A percentile compares a stretch with the other conserved stretches of the same genome.
phyloP scores from a whole-genome alignment of 2,113 vertebrate genomes.

The Platichthys flesus region DNA sequence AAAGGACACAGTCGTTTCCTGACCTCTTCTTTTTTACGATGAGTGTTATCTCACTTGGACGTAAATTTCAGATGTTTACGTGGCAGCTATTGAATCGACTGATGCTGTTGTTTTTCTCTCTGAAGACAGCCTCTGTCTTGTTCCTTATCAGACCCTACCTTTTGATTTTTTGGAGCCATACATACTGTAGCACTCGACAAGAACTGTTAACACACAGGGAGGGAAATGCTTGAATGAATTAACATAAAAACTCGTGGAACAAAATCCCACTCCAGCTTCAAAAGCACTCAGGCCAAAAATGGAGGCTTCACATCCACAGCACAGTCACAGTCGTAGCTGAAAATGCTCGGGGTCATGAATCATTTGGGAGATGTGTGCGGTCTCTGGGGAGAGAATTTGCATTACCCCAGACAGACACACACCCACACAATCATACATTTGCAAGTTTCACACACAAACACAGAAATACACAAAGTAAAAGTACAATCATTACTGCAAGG shows the following conservation, averaged over 20 bases:
- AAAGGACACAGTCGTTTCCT: no score
- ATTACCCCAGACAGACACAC: constrained; percentile 18
- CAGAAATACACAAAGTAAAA: constrained; percentile 26
- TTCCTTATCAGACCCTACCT: background rate
- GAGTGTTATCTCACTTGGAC: background rate
- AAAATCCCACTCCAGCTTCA: constrained; percentile 24
- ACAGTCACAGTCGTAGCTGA: constrained; percentile 13
- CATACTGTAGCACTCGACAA: background rate
- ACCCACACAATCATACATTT: constrained; percentile 17
- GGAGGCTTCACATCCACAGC: constrained; percentile 9
- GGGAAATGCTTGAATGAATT: constrained; percentile 25
- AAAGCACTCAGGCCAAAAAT: constrained; percentile 29
- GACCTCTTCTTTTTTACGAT: no score
- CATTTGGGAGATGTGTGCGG: constrained; percentile 16
- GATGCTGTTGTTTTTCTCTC: background rate
- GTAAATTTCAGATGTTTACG: background rate
- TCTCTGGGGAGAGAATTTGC: constrained; percentile 23
- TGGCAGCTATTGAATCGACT: background rate
- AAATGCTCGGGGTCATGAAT: constrained; percentile 28
- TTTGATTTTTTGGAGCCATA: background rate
- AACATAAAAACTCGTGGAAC: constrained; percentile 23
- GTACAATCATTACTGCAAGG: constrained; percentile 26
- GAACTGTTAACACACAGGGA: background rate
- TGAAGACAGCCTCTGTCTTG: background rate
- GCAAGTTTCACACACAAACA: constrained; percentile 28